Evolutionary conservation across 2,888 invertebrate species (phyloP).

Genomic region (Drosophila austrosaltans): DNA sequence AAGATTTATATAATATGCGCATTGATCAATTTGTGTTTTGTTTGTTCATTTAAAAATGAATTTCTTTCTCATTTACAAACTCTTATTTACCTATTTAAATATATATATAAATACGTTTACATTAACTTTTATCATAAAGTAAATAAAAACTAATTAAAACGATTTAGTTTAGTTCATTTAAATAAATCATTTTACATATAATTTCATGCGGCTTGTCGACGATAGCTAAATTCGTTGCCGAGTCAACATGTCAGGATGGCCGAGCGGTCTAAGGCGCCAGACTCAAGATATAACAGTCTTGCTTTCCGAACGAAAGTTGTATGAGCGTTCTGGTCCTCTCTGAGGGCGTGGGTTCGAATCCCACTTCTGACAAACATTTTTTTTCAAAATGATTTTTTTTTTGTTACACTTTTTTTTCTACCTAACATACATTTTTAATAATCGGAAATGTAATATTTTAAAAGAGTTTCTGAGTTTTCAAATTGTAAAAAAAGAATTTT

Average conservation of each 20-base stretch:
- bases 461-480: too few relatives aligned
- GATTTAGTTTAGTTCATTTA: background rate
- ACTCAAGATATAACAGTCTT: slow-evolving; percentile 74
- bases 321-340: slow-evolving; percentile 70
- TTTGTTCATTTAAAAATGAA: too few relatives aligned
- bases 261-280: slow-evolving; percentile 83
- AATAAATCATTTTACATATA: background rate
- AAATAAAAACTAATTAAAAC: too few relatives aligned
- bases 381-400: slow-evolving; percentile 5
- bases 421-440: background rate
- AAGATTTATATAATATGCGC: too few relatives aligned
- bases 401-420: background rate
- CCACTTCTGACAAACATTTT: slow-evolving; percentile 64
- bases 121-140: too few relatives aligned
- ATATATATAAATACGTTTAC: too few relatives aligned
- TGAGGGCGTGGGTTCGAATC: slow-evolving; percentile 74
- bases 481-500: too few relatives aligned
- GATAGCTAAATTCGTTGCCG: background rate
- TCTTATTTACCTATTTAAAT: too few relatives aligned
- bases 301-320: slow-evolving; percentile 47
- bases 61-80: too few relatives aligned
- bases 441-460: too few relatives aligned
- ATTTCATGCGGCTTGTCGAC: background rate
- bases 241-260: slow-evolving; percentile 76
- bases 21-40: too few relatives aligned